These are phyloP conservation scores for Resseliella maxima DNA, from an alignment of 2,888 invertebrate genomes.

Conservation along the genomic window DNA sequence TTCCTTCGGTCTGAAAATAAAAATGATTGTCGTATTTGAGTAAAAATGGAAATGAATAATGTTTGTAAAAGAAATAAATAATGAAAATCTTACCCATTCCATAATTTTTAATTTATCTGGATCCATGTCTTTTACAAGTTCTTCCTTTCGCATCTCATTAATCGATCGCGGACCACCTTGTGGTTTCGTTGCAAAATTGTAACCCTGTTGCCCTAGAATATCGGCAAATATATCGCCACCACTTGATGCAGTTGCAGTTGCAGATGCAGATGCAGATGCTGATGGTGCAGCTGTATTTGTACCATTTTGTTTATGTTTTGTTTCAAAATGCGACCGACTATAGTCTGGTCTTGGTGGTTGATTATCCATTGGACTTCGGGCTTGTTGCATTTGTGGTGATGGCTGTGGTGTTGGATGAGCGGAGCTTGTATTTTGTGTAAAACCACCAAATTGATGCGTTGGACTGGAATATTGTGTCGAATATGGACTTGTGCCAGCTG, in stretches of 20 bases:
- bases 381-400: conserved; percentile 61
- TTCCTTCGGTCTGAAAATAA: conserved; percentile 84
- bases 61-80: conserved; percentile 45
- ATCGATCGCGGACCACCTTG: conserved; percentile 86
- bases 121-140: conserved; percentile 88
- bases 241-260: conserved; percentile 57
- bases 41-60: no score
- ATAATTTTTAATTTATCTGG: conserved; percentile 86
- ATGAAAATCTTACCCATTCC: conserved; percentile 76
- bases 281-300: conserved; percentile 58
- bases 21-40: not conserved
- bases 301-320: conserved; percentile 59
- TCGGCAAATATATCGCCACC: conserved; percentile 85
- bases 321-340: conserved; percentile 79
- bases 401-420: conserved; percentile 55
- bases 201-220: conserved; percentile 89
- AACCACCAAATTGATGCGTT: conserved; percentile 63
- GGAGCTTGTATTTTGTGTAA: not conserved
- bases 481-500: conserved; percentile 65
- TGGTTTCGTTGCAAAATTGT: conserved; percentile 81
- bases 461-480: conserved; percentile 67
- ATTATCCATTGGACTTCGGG: conserved; percentile 60
- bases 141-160: conserved; percentile 92
- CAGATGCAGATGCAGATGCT: not conserved
- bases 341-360: conserved; percentile 68